Conservation (phyloP, 2,888 invertebrate genomes). For the Aporophyla nigra region DNA sequence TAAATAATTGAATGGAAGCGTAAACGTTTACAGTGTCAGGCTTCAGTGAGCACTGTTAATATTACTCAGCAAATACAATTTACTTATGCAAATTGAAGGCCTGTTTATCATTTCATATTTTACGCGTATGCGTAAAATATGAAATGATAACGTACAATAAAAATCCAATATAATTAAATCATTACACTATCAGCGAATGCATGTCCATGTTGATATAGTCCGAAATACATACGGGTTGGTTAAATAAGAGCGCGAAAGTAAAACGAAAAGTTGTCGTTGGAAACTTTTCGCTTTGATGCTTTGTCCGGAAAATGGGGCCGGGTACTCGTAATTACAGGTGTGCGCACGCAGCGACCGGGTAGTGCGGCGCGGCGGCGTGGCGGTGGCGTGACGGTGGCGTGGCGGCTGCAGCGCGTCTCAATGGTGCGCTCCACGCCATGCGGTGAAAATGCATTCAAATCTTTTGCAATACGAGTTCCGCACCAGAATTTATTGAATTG, state of each 20-base stretch:
- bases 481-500: conserved; percentile 85
- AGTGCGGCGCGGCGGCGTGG: neutral
- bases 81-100: conserved; percentile 45
- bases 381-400: conserved; percentile 35
- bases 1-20: conserved; percentile 51
- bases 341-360: conserved; percentile 55
- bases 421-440: conserved; percentile 71
- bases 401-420: conserved; percentile 57
- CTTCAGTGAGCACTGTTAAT: conserved; percentile 43
- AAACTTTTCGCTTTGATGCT: conserved; percentile 74
- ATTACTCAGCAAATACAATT: conserved; percentile 54
- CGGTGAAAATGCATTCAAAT: conserved; percentile 85
- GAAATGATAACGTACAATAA: conserved; percentile 31
- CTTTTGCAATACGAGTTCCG: conserved; percentile 81
- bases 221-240: conserved; percentile 42
- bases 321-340: conserved; percentile 72
- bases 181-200: conserved; percentile 32
- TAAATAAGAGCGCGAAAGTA: conserved; percentile 54
- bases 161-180: conserved; percentile 39
- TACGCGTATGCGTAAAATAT: conserved; percentile 17
- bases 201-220: conserved; percentile 21
- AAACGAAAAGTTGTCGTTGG: conserved; percentile 61
- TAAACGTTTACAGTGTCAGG: conserved; percentile 45
- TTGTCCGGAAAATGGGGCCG: conserved; percentile 71
- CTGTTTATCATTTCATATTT: conserved; percentile 45